These are phyloP conservation scores for Thalassaphorura encarpata DNA, from an alignment of 1,140 invertebrate species.

Conservation along the genomic window DNA sequence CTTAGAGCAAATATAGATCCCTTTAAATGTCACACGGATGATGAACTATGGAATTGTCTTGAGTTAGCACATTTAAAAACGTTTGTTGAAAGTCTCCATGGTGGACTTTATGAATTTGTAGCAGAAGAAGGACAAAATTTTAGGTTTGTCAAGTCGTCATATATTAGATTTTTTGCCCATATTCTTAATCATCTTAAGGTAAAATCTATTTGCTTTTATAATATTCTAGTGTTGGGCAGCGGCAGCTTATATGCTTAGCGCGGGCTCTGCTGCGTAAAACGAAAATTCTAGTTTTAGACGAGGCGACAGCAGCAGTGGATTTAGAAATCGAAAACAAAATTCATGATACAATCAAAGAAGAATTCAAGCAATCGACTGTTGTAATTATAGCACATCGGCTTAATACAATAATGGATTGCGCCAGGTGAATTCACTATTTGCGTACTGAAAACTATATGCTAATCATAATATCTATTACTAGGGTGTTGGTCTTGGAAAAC, in stretches of 20 bases:
- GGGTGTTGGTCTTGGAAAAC: constrained; percentile 37
- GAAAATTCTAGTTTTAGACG: constrained; percentile 78
- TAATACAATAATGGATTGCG: constrained; percentile 87
- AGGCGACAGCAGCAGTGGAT: constrained; percentile 91
- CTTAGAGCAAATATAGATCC: constrained; percentile 40
- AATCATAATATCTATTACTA: constrained; percentile 37
- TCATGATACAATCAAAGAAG: constrained; percentile 58
- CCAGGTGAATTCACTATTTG: constrained; percentile 37
- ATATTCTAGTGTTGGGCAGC: constrained; percentile 57
- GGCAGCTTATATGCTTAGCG: constrained; percentile 78
- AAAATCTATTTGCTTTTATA: too few relatives aligned
- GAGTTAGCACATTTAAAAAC: constrained; percentile 41
- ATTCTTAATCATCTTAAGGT: too few relatives aligned
- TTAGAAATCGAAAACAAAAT: constrained; percentile 86
- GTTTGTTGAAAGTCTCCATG: constrained; percentile 55
- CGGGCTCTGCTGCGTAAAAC: constrained; percentile 79
- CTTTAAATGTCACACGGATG: constrained; percentile 38
- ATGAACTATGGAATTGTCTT: constrained; percentile 40
- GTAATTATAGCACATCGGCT: constrained; percentile 89
- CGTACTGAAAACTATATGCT: not conserved
- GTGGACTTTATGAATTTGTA: constrained; percentile 62
- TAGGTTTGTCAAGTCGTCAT: constrained; percentile 37
- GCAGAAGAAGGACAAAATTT: constrained; percentile 15
- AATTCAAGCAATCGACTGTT: constrained; percentile 80
- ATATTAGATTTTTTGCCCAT: not conserved